These are phyloP conservation scores for Chionis minor DNA, from an alignment of 2,113 vertebrate genomes.

Conservation along the genomic window DNA sequence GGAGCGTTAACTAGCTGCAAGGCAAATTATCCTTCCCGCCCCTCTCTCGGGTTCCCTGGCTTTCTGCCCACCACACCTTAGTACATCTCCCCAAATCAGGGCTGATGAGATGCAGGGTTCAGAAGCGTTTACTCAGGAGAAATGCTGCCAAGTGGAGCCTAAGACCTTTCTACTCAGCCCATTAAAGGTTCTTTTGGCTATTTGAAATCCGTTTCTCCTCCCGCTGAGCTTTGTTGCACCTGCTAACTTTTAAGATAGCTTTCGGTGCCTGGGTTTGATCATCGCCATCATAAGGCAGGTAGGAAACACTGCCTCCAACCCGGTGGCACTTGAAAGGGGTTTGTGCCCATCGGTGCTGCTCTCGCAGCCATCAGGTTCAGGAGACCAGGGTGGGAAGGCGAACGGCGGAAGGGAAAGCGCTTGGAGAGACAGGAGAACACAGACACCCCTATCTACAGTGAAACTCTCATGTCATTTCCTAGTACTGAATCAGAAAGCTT, in stretches of 20 bases:
- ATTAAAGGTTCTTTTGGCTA: neutral
- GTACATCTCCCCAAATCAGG: neutral
- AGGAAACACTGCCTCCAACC: neutral
- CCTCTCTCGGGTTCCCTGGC: neutral
- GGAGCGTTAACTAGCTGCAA: neutral
- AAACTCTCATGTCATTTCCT: neutral
- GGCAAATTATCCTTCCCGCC: neutral
- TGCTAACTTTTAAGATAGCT: neutral
- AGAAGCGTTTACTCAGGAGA: neutral
- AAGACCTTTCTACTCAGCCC: neutral
- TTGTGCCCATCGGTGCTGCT: neutral
- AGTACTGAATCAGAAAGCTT: neutral
- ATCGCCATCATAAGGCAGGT: rapidly evolving
- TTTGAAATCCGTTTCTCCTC: neutral
- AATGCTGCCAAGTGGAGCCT: neutral
- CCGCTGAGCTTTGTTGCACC: neutral
- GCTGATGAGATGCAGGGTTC: neutral
- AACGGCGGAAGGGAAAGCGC: neutral
- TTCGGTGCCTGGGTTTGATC: neutral
- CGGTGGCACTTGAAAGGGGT: neutral
- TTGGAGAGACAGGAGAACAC: neutral
- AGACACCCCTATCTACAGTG: neutral
- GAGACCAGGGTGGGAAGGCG: neutral
- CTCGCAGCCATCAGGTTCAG: rapidly evolving
- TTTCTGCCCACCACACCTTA: neutral